Base-by-base conservation (phyloP, 1,140 invertebrate species). In the Nylanderia fulva region DNA sequence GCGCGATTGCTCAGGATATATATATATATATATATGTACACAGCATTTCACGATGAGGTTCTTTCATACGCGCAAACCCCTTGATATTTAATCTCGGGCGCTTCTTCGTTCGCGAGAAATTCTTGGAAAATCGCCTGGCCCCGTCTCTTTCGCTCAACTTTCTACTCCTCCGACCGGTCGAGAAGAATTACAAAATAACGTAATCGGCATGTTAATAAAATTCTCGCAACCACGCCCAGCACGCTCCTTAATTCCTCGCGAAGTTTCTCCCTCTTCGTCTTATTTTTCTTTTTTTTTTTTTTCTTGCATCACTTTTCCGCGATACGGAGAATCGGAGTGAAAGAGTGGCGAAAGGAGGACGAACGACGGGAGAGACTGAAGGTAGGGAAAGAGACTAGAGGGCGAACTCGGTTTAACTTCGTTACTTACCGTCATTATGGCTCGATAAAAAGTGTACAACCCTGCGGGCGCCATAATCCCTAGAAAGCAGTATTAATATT, bases 401-500 rank as follows among this genome's bases (percentile, higher is more conserved):
- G 24, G 74, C 29, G 60, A 56, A 83, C 82, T 72, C 85, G 74
- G 48, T 61, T 90, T 90, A 88, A 90, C 88, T 90, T 90, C 84
- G 77, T 90, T 90, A 90, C 89, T 90, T 89, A 80, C 52, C 84
- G 80, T 90, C 86, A 77, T 90, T 90, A 88, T 63, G 71, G 63
- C 13, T 77, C 75, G 86, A 88, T 88, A 90, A 90, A 90, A 90
- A 90, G 86, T 86, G 89, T 87, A 86, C 86, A 82, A 86, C 86
- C 74, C 85, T 68, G 39, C 76, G 82, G 85, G 89, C 86, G 64
- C 36, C 72, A 68, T 87, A 87, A 88, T 86, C 88, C 79, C 69
- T 71, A 48, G 86, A 79, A 88, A 88, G 88, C 84, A 85, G 86
- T 88, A 90, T 90, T 90, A 90, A 90, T 90, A 90, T 90, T 90